Percentiles rank a stretch among this genome's conserved stretches.
These are phyloP conservation scores for Pomatorhinus ruficollis DNA, from an alignment of 2,113 vertebrate species.

Conservation along the genomic window DNA sequence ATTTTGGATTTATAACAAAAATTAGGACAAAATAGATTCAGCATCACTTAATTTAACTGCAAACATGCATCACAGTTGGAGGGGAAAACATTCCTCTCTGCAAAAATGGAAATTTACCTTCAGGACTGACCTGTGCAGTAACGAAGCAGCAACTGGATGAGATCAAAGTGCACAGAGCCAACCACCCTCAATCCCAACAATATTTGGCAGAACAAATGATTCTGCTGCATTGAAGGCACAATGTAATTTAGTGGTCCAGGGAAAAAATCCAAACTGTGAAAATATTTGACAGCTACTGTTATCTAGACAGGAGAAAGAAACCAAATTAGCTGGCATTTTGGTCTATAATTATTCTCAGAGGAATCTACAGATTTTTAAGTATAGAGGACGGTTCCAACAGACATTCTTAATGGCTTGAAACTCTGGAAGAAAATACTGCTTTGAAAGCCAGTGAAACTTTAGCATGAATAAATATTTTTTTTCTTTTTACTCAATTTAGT, in stretches of 20 bases:
- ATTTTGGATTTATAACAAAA: not conserved
- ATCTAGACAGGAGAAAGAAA: conserved; percentile 46
- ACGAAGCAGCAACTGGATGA: conserved; percentile 74
- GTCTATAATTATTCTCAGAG: not conserved
- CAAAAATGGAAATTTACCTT: conserved; percentile 43
- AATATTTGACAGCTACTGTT: conserved; percentile 81
- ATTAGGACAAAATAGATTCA: not conserved
- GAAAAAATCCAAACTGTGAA: conserved; percentile 82
- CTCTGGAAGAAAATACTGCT: not conserved
- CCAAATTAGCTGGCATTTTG: not conserved
- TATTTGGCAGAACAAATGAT: conserved; percentile 77
- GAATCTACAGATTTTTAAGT: not conserved
- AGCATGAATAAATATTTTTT: not conserved
- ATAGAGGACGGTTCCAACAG: not conserved
- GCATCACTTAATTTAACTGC: not conserved
- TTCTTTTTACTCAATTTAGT: not conserved
- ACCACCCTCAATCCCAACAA: conserved; percentile 74
- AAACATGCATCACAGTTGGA: not conserved
- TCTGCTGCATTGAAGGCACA: conserved; percentile 74
- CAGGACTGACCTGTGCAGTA: conserved; percentile 75
- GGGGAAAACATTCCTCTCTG: not conserved
- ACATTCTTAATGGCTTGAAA: not conserved
- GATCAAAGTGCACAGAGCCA: conserved; percentile 69
- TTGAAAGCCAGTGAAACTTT: not conserved
- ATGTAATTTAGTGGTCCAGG: conserved; percentile 76